Conservation (phyloP, 2,888 invertebrate genomes). For the Nipponacmea schrenckii region DNA sequence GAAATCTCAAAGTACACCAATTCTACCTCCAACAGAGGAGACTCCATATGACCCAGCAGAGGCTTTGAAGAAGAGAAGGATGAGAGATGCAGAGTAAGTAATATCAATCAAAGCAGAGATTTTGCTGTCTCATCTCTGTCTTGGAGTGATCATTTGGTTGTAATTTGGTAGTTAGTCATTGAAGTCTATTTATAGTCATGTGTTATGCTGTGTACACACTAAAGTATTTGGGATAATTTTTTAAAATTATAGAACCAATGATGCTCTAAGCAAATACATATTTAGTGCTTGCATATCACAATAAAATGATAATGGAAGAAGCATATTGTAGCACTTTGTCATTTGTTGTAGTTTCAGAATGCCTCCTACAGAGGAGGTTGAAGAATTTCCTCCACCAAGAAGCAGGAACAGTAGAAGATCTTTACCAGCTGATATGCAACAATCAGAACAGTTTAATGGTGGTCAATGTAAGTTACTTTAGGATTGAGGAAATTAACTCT, state of each 20-base stretch:
- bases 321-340: no score
- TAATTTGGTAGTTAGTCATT: no score
- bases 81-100: neutral
- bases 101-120: neutral
- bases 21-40: conserved; percentile 15
- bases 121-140: no score
- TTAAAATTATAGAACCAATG: no score
- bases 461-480: conserved; percentile 4
- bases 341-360: neutral
- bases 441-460: neutral
- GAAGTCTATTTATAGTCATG: no score
- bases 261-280: no score
- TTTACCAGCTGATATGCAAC: conserved; percentile 9
- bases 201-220: no score
- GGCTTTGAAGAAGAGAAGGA: neutral
- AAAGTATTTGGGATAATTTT: no score
- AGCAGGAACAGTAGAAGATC: conserved; percentile 9
- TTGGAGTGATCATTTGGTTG: no score
- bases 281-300: no score
- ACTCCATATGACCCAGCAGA: conserved; percentile 27
- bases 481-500: neutral
- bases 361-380: conserved; percentile 2
- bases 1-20: conserved; percentile 16
- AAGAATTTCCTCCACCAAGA: conserved; percentile 1
- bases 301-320: no score